Percentiles rank a stretch among this genome's conserved stretches.
These are phyloP conservation scores for Bombus turneri DNA, from an alignment of 1,140 invertebrate species.

Conservation along the genomic window DNA sequence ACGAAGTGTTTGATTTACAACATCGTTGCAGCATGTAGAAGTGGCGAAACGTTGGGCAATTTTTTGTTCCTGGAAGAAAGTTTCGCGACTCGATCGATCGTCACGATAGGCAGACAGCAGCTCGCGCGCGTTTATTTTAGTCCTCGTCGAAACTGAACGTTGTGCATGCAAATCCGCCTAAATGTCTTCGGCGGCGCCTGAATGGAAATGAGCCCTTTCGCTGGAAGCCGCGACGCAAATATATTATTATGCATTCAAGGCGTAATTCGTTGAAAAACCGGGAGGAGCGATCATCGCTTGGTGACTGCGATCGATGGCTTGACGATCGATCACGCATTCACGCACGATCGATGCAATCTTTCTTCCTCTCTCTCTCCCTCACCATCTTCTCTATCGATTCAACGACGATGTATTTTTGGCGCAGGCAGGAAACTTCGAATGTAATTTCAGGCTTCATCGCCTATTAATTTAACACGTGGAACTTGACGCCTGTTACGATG, in stretches of 20 bases:
- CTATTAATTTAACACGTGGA: slow-evolving; percentile 22
- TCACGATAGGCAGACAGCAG: slow-evolving; percentile 34
- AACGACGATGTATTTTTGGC: slow-evolving; percentile 47
- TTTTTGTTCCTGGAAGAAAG: slow-evolving; percentile 29
- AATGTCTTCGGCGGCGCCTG: slow-evolving; percentile 70
- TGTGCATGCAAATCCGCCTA: slow-evolving; percentile 79
- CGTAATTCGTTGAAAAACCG: slow-evolving; percentile 69
- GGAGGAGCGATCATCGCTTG: slow-evolving; percentile 66
- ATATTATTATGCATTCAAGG: slow-evolving; percentile 76
- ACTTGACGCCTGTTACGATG: not conserved
- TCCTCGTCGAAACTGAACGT: slow-evolving; percentile 63
- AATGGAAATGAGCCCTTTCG: slow-evolving; percentile 73
- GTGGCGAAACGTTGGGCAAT: not conserved
- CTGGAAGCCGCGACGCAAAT: slow-evolving; percentile 55
- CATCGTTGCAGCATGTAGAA: not conserved
- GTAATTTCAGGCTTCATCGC: slow-evolving; percentile 14
- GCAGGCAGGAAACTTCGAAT: slow-evolving; percentile 41
- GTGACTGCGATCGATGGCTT: slow-evolving; percentile 67
- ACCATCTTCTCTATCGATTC: not conserved
- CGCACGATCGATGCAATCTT: slow-evolving; percentile 58
- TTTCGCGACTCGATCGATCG: slow-evolving; percentile 3
- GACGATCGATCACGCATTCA: slow-evolving; percentile 76
- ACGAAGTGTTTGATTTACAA: no score
- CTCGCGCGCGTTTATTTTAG: slow-evolving; percentile 60
- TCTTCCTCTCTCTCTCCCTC: slow-evolving; percentile 40